A percentile compares a stretch with the other conserved stretches of the same genome.
phyloP scores from a whole-genome alignment of 2,113 vertebrate genomes.

The Takifugu bimaculatus region DNA sequence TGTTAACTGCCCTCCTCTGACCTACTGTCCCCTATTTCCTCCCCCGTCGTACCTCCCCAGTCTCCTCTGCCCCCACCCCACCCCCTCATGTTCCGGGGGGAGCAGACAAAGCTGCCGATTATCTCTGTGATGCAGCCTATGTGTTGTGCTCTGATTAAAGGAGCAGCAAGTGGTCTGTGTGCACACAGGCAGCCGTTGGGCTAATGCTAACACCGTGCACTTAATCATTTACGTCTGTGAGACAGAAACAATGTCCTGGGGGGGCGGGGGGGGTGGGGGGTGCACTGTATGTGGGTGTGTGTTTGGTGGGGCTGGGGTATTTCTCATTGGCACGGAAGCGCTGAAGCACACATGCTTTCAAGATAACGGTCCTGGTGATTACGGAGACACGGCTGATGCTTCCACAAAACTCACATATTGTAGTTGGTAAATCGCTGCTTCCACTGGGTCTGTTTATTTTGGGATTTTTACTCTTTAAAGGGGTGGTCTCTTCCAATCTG shows the following conservation, averaged over 20 bases:
- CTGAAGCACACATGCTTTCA: slow-evolving; percentile 45
- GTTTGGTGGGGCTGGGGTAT: slow-evolving; percentile 20
- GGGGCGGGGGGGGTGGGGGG: slow-evolving; percentile 9
- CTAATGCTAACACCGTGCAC: slow-evolving; percentile 66
- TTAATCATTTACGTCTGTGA: slow-evolving; percentile 77
- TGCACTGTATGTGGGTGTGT: slow-evolving; percentile 16
- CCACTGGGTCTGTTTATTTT: not conserved
- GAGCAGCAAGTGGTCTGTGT: slow-evolving; percentile 70
- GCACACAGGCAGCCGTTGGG: slow-evolving; percentile 59
- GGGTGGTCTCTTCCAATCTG: slow-evolving; percentile 18
- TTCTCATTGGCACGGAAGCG: slow-evolving; percentile 54
- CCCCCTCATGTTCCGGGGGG: slow-evolving; percentile 29
- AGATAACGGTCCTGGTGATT: slow-evolving; percentile 51
- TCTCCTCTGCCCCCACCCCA: slow-evolving; percentile 20
- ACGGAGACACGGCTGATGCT: slow-evolving; percentile 39
- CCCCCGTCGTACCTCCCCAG: slow-evolving; percentile 32
- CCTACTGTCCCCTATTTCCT: slow-evolving; percentile 57
- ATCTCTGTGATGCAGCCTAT: slow-evolving; percentile 63
- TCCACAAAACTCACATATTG: slow-evolving; percentile 38
- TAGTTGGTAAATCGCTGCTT: slow-evolving; percentile 31
- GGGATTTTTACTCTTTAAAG: slow-evolving; percentile 22
- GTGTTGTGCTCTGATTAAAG: slow-evolving; percentile 75
- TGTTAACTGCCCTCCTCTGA: slow-evolving; percentile 33
- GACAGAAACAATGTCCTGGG: slow-evolving; percentile 58
- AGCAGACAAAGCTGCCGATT: slow-evolving; percentile 63